A percentile compares a stretch with the other conserved stretches of the same genome.
Conservation (phyloP, 2,888 invertebrate genomes). For the Heliconius ethilla region DNA sequence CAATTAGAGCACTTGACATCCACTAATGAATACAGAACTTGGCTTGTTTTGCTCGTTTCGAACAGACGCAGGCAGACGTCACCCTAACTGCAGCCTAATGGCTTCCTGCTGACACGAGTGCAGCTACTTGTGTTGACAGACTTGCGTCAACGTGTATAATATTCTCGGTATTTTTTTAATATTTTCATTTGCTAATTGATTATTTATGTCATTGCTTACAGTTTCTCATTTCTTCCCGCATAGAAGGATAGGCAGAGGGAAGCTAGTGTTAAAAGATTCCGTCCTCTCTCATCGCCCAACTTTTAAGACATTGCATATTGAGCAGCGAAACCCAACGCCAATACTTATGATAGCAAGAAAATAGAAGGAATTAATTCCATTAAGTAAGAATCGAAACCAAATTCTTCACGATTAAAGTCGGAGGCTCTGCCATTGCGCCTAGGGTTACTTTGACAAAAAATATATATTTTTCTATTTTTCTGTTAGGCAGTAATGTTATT, state of each 20-base stretch:
- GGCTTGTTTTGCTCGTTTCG: neutral
- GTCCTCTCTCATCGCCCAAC: too few species aligned
- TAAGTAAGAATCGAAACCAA: too few species aligned
- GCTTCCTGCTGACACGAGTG: conserved; percentile 14
- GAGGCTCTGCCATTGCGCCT: neutral
- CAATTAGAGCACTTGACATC: conserved; percentile 9
- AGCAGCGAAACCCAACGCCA: too few species aligned
- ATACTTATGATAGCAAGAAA: too few species aligned
- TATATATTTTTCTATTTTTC: neutral
- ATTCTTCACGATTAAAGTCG: neutral
- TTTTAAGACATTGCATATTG: too few species aligned
- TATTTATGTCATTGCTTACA: too few species aligned
- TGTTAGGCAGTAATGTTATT: neutral
- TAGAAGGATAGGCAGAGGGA: too few species aligned
- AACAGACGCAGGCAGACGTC: conserved; percentile 3
- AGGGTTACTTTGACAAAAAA: neutral
- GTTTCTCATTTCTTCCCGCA: accelerated
- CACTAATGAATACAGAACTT: neutral
- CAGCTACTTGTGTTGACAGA: neutral
- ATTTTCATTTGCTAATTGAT: neutral
- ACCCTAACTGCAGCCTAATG: conserved; percentile 2
- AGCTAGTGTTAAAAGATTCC: too few species aligned
- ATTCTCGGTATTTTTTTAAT: neutral
- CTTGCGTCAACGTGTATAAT: neutral
- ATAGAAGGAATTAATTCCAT: too few species aligned